Evolutionary conservation across 2,888 invertebrate genomes (phyloP).

Genomic region (Macrosiphum euphorbiae): DNA sequence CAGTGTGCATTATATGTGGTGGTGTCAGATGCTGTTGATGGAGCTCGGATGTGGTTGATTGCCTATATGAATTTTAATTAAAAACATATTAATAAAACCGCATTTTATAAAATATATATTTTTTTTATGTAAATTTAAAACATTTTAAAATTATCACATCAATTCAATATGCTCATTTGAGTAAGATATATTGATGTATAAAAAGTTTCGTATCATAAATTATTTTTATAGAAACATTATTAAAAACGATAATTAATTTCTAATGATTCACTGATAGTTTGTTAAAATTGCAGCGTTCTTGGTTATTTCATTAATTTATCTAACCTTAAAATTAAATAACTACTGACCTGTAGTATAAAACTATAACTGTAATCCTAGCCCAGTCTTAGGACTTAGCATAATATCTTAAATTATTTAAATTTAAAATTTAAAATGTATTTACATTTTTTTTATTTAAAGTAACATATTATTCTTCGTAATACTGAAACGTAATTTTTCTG

Average conservation of each 20-base stretch:
- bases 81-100: conserved; percentile 48
- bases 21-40: conserved; percentile 60
- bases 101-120: not conserved
- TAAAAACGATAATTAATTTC: conserved; percentile 8
- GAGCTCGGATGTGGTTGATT: conserved; percentile 55
- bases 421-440: not conserved
- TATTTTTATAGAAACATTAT: not conserved
- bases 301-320: not conserved
- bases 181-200: not conserved
- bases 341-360: not conserved
- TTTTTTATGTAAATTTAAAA: conserved; percentile 17
- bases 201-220: not conserved
- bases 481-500: not conserved
- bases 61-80: conserved; percentile 59
- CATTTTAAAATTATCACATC: conserved; percentile 36
- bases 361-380: not conserved
- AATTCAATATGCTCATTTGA: not conserved
- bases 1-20: not conserved
- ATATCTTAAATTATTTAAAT: not conserved
- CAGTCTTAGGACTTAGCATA: not conserved
- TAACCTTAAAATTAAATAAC: not conserved
- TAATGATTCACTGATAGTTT: not conserved
- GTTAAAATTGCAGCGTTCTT: not conserved
- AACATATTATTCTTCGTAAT: not conserved
- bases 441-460: not conserved